These are phyloP conservation scores for Pelecanoides urinatrix DNA, from an alignment of 2,113 vertebrate genomes.

Conservation along the genomic window DNA sequence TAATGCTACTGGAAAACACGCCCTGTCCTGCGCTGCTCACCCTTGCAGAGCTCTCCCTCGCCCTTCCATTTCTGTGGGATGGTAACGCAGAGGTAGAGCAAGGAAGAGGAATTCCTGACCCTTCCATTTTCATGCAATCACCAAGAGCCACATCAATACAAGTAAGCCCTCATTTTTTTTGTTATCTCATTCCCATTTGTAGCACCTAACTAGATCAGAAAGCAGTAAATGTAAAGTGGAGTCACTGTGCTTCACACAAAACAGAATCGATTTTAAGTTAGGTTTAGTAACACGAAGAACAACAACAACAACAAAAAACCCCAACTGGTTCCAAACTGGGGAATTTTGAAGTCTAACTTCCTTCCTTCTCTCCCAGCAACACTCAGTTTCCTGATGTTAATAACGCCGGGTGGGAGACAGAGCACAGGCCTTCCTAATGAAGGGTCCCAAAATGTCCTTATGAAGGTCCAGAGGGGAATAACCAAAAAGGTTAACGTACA, in stretches of 20 bases:
- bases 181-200: neutral
- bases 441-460: neutral
- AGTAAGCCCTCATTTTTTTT: neutral
- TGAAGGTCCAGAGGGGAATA: neutral
- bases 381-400: neutral
- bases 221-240: neutral
- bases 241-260: neutral
- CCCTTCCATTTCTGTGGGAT: neutral
- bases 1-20: fast-evolving
- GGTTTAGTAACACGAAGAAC: neutral
- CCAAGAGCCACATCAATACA: neutral
- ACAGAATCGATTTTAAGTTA: neutral
- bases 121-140: neutral
- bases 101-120: neutral
- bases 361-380: neutral
- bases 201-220: neutral
- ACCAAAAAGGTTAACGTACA: neutral
- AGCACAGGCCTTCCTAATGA: neutral
- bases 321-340: neutral
- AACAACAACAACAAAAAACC: neutral
- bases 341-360: neutral
- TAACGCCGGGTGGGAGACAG: neutral
- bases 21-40: neutral
- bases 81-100: neutral
- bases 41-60: neutral